Conservation (phyloP, 2,888 invertebrate species). For the Andrena minutula region DNA sequence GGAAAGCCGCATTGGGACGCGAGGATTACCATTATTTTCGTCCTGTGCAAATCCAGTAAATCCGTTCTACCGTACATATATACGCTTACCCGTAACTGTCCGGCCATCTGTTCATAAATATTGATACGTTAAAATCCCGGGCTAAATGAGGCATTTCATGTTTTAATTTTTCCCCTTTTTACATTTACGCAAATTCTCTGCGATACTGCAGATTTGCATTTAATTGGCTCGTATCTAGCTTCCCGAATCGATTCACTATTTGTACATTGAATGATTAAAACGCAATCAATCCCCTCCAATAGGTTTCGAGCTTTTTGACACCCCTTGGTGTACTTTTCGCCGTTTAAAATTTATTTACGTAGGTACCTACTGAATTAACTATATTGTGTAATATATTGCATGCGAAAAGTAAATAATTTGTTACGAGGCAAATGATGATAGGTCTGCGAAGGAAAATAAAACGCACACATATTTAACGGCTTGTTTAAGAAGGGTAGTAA, state of each 20-base stretch:
- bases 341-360: not conserved
- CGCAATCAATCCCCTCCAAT: constrained; percentile 19
- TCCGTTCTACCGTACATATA: constrained; percentile 64
- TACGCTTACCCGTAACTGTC: constrained; percentile 62
- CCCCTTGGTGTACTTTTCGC: not conserved
- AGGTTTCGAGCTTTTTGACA: not conserved
- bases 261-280: constrained; percentile 37
- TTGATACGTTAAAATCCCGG: constrained; percentile 64
- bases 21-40: constrained; percentile 73
- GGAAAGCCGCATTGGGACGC: constrained; percentile 56
- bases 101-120: constrained; percentile 70
- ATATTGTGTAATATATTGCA: not conserved
- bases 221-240: constrained; percentile 55
- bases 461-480: no score
- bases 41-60: constrained; percentile 62
- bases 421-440: not conserved
- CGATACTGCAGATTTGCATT: constrained; percentile 51
- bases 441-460: no score
- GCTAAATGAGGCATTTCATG: constrained; percentile 60
- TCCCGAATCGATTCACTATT: constrained; percentile 43
- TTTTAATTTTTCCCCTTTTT: constrained; percentile 56
- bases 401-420: not conserved
- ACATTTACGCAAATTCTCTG: not conserved
- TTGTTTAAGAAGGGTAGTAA: no score
- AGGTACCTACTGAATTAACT: no score